Evolutionary conservation across 2,797 vertebrate species (phyloP).

Genomic region (Rhabdomys pumilio): DNA sequence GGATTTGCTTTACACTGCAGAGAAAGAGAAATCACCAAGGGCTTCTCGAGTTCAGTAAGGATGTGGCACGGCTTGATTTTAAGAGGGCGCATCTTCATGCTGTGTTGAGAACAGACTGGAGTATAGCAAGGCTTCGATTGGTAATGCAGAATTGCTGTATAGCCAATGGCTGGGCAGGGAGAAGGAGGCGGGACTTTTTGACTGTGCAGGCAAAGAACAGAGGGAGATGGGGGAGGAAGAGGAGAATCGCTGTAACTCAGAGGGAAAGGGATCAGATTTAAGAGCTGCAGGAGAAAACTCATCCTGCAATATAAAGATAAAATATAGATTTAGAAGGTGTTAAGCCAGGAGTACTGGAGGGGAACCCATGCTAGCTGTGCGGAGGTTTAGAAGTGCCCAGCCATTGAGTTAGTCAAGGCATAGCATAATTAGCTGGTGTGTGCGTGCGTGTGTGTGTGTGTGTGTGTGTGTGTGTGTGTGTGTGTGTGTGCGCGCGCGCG

Average conservation of each 20-base stretch:
- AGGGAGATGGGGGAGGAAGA: background rate
- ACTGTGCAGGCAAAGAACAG: background rate
- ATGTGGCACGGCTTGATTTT: too few relatives aligned
- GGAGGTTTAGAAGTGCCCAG: too few relatives aligned
- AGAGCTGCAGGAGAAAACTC: background rate
- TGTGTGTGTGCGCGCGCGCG: background rate
- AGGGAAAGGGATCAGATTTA: background rate
- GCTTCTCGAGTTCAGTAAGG: background rate
- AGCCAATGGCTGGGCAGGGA: too few relatives aligned
- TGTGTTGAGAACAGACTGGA: background rate
- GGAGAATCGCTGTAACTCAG: background rate
- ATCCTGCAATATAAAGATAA: background rate
- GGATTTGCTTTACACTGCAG: too few relatives aligned
- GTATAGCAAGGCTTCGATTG: too few relatives aligned
- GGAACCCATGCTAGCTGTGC: too few relatives aligned
- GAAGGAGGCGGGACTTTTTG: too few relatives aligned
- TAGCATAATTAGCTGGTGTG: background rate
- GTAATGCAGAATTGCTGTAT: too few relatives aligned
- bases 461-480: too few relatives aligned
- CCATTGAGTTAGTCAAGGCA: too few relatives aligned
- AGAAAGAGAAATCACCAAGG: background rate
- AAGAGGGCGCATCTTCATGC: background rate
- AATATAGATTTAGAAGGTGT: background rate
- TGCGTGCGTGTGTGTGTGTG: background rate
- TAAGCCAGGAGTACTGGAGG: background rate